Base-by-base conservation (phyloP, 2,888 invertebrate genomes). In the Resseliella maxima region DNA sequence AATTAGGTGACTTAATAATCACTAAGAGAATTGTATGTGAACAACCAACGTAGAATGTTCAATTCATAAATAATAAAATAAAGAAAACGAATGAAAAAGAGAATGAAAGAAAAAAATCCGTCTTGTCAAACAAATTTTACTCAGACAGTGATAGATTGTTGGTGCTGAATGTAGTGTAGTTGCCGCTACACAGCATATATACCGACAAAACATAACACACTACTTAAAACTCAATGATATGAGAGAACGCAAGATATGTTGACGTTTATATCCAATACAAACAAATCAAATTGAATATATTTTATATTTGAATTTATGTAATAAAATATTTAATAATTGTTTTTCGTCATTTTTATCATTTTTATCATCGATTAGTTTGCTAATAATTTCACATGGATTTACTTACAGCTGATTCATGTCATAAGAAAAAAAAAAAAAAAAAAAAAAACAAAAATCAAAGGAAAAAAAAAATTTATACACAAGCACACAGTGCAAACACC, bases 41-140 rank as follows among this genome's bases (percentile, higher is more conserved):
- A 18, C 46, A 50, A 50, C 8, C 59, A 59, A 72, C 15, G 18
- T 15, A 15, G 18, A 50, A 15, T 41, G 41, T 8, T 18, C 18
- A 72, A 10, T 72, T 72, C 72, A 72, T 72, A 72, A 72, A 72
- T 31, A 72, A 72, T 72, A 72, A 10, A n/a, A n/a, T n/a, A n/a
- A n/a, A n/a, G n/a, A n/a, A n/a, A n/a, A n/a, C n/a, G n/a, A n/a
- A n/a, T n/a, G n/a, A n/a, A n/a, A n/a, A n/a, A n/a, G n/a, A n/a
- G n/a, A n/a, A n/a, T n/a, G n/a, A n/a, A n/a, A n/a, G n/a, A n/a
- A n/a, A n/a, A 72, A 31, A 31, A 31, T 12, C 0, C 5, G 27
- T 24, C 12, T 3, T 24, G 31, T 31, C n/a, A 72, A 72, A 72
- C 31, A 31, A 50, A 72, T 72, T n/a, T n/a, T 5, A 72, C 35